Evolutionary conservation across 1,140 invertebrate genomes (phyloP).

Genomic region (Dufourea novaeangliae): DNA sequence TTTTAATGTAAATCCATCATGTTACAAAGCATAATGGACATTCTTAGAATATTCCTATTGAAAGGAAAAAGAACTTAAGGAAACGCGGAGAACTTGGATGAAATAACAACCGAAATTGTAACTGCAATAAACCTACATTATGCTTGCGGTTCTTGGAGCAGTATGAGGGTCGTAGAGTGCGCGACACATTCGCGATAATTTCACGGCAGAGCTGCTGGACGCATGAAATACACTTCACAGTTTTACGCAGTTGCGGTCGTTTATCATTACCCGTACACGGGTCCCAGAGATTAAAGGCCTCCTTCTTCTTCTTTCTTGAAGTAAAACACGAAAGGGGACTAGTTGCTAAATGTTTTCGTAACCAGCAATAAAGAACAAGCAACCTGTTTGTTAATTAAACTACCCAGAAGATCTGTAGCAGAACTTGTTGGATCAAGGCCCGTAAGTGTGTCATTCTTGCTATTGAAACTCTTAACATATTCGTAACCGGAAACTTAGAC

Average conservation of each 20-base stretch:
- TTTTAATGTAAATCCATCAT: no score
- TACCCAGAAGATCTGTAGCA: neutral
- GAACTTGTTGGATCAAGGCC: neutral
- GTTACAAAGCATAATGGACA: no score
- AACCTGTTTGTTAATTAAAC: conserved; percentile 33
- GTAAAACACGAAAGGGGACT: neutral
- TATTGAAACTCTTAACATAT: no score
- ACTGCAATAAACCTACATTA: conserved; percentile 37
- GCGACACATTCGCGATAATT: conserved; percentile 56
- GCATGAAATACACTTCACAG: conserved; percentile 15
- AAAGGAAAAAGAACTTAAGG: neutral
- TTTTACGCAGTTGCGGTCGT: conserved; percentile 18
- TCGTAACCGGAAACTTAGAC: no score
- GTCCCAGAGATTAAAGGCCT: conserved; percentile 31
- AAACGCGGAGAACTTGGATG: neutral
- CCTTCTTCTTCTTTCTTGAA: conserved; percentile 5
- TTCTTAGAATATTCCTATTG: neutral
- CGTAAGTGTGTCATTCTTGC: neutral
- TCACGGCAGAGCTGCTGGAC: conserved; percentile 34
- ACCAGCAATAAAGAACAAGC: conserved; percentile 18
- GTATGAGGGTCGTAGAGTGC: conserved; percentile 11
- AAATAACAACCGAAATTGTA: conserved; percentile 17
- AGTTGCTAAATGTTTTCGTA: neutral
- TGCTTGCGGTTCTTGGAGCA: conserved; percentile 43
- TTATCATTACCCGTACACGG: conserved; percentile 16